Evolutionary conservation across 2,888 invertebrate genomes (phyloP), one percentile per base, ranked within the genome.

Genomic region (Oegoconia quadripuncta): DNA sequence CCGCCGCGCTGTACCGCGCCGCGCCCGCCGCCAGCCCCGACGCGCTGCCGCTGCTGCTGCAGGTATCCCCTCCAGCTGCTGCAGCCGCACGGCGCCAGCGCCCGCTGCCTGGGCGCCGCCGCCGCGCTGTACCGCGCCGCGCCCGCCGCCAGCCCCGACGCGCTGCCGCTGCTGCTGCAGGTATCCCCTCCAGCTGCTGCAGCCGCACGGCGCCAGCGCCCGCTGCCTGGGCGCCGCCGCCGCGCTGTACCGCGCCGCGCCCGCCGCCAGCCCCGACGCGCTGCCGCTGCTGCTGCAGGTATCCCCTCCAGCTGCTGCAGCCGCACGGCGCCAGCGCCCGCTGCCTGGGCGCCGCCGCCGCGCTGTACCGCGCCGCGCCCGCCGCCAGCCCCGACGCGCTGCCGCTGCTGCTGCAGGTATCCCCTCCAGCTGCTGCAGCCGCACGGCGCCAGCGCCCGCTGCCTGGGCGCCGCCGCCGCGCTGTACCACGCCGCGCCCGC

Each of bases 141-240:
- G 55, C 81, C 75, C 12, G 50, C 44, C 12, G 64, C 63, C 6
- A 50, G 55, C 34, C 44, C 39, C 0, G 28, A 41, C 0, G 55
- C 55, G 3, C 37, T 71, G 22, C 59, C 69, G n/a, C 59, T 55
- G 0, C 42, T 79, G 3, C 27, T 78, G 20, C 45, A 67, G 59
- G 77, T 73, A 46, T n/a, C n/a, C n/a, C n/a, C n/a, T n/a, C n/a
- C n/a, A n/a, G n/a, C n/a, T n/a, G 9, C 33, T 22, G 18, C 35
- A 31, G 14, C 34, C 22, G 28, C 38, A 16, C 52, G 50, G 17
- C 55, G 59, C 23, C 60, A 58, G 33, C 53, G 53, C 35, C 46
- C 72, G 82, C 42, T 78, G 82, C 40, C 73, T 83, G 15, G 61
- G 72, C 13, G 80, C 82, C 26, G 82, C 83, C 14, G 75, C 77